phyloP scores from a whole-genome alignment of 2,888 invertebrate species.

The Ethmia dodecea region DNA sequence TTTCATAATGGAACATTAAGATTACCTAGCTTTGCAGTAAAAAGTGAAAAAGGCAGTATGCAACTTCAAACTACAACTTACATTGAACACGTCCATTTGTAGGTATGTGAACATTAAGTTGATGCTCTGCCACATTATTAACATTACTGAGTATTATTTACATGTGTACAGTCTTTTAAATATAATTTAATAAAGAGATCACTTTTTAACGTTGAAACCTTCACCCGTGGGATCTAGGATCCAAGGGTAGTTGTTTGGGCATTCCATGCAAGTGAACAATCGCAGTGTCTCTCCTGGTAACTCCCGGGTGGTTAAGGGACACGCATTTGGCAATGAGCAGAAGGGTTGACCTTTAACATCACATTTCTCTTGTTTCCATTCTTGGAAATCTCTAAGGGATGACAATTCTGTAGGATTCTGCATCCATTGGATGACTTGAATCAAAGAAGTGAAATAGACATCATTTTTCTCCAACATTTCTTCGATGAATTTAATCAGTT shows the following conservation, averaged over 20 bases:
- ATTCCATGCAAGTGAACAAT: slow-evolving; percentile 96
- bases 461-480: slow-evolving; percentile 93
- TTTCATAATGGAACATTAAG: slow-evolving; percentile 33
- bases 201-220: slow-evolving; percentile 90
- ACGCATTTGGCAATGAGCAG: slow-evolving; percentile 94
- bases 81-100: slow-evolving; percentile 11
- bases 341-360: slow-evolving; percentile 95
- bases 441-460: slow-evolving; percentile 94
- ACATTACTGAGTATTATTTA: slow-evolving; percentile 76
- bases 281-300: slow-evolving; percentile 94
- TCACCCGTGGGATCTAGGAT: slow-evolving; percentile 96
- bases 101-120: slow-evolving; percentile 5
- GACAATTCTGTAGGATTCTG: slow-evolving; percentile 94
- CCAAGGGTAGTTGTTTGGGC: slow-evolving; percentile 97
- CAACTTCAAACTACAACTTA: slow-evolving; percentile 24
- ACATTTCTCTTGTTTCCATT: slow-evolving; percentile 95
- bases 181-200: slow-evolving; percentile 75
- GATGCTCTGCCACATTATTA: slow-evolving; percentile 29
- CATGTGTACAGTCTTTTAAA: slow-evolving; percentile 74
- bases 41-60: slow-evolving; percentile 25
- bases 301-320: slow-evolving; percentile 92
- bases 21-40: slow-evolving; percentile 31
- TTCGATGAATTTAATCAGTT: slow-evolving; percentile 94
- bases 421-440: slow-evolving; percentile 97
- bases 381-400: slow-evolving; percentile 92